Conservation (phyloP, 2,797 vertebrate genomes). For the Oceanodroma leucorhoa region DNA sequence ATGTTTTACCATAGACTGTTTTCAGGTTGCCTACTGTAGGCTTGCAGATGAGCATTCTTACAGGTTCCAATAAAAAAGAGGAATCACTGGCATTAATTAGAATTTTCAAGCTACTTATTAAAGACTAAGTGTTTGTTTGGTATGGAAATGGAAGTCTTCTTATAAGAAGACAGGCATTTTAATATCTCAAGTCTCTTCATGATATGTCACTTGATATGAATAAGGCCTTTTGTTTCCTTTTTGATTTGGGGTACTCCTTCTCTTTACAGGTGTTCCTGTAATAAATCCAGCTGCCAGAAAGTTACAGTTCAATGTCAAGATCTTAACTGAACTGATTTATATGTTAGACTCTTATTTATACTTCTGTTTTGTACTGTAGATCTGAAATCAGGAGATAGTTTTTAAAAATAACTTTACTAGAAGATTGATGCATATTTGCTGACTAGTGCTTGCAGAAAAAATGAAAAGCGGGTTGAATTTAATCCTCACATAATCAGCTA, state of each 20-base stretch:
- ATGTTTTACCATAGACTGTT: background rate
- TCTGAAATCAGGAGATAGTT: background rate
- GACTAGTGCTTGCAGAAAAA: background rate
- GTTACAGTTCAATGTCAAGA: background rate
- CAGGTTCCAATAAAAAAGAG: background rate
- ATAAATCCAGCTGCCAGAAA: background rate
- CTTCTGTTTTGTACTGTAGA: background rate
- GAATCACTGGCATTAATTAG: background rate
- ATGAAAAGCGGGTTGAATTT: background rate
- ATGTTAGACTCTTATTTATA: background rate
- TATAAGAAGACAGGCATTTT: background rate
- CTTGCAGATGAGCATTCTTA: background rate
- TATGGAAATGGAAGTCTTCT: background rate
- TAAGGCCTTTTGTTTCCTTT: background rate
- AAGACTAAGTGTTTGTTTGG: background rate
- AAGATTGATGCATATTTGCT: background rate
- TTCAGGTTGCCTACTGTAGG: background rate
- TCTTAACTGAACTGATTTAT: background rate
- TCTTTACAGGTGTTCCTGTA: background rate
- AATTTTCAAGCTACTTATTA: background rate
- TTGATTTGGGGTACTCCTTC: background rate
- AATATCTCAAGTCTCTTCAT: background rate
- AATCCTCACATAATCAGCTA: rapidly evolving
- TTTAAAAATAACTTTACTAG: background rate
- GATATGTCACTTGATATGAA: background rate